Conservation (phyloP, 2,888 invertebrate genomes). For the Coenonympha glycerion region DNA sequence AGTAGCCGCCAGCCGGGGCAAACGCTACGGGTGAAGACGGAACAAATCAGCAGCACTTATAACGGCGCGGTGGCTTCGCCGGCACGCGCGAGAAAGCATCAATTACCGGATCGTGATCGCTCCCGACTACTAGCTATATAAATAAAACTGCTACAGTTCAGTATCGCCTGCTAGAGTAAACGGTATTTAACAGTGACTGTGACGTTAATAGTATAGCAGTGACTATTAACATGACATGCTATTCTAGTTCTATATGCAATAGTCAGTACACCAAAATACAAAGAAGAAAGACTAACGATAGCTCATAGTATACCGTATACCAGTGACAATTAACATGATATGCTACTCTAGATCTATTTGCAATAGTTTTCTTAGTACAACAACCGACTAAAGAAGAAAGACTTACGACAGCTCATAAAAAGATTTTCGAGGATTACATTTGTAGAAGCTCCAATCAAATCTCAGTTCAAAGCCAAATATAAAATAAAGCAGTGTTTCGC, state of each 20-base stretch:
- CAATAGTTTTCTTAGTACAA: neutral
- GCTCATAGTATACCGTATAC: no score
- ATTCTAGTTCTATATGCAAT: neutral
- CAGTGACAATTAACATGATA: neutral
- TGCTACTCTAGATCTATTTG: neutral
- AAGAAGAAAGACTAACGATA: no score
- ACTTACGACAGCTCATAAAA: no score
- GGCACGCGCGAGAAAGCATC: constrained; percentile 54
- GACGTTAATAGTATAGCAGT: constrained; percentile 32
- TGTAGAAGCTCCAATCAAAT: no score
- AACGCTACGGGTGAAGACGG: constrained; percentile 25
- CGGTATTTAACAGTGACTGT: constrained; percentile 26
- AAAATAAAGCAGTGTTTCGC: no score
- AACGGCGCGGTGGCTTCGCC: constrained; percentile 39
- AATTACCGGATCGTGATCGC: constrained; percentile 73
- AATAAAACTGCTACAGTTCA: constrained; percentile 51
- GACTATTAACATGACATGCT: neutral
- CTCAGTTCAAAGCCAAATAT: no score
- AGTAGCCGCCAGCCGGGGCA: constrained; percentile 1
- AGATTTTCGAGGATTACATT: no score
- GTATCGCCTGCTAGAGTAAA: neutral
- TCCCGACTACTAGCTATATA: constrained; percentile 70
- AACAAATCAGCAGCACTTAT: constrained; percentile 37
- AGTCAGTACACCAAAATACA: no score
- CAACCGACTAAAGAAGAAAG: no score